Base-by-base conservation (phyloP, 2,113 vertebrate species). In the Probosciger aterrimus region DNA sequence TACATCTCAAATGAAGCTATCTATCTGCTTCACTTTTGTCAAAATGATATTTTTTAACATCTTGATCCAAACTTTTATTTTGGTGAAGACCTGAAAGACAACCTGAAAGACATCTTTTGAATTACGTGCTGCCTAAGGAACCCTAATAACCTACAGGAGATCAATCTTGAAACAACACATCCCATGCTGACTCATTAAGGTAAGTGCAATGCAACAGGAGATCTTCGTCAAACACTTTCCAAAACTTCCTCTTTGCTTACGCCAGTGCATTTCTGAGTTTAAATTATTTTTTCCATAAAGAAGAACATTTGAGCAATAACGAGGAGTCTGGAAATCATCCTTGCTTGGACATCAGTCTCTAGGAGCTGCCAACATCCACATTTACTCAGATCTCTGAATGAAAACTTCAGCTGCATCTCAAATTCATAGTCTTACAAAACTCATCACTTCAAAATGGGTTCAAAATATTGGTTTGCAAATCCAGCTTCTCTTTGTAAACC, bases 211-310 rank as follows among this genome's bases (percentile, higher is more conserved):
- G 28, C 4, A 62, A 62, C 39, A 79, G 49, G 49, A 77, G 55
- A 76, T 73, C 22, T 89, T 89, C 70, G 57, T 97, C 95, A 95
- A 23, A 75, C 52, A 49, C 30, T 93, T 89, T 86, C 79, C 69
- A 47, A 71, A 86, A n/a, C 18, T 70, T 93, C 76, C 19, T 76
- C 83, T 94, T 86, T 84, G 83, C 80, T 96, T 93, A 94, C 52
- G 52, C 12, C 71, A 64, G 3, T 69, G 17, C 23, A 73, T 93
- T 92, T 96, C 50, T 33, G 11, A 71, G 60, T 75, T 92, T 77
- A 86, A 74, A 18, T 82, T 83, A 41, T 76, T 89, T 95, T 94
- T 94, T 93, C 74, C 73, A 84, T 88, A 75, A 80, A 88, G 31
- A 82, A 77, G 43, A 82, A 60, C 31, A 19, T 87, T 82, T 95